Evolutionary conservation across 2,888 invertebrate genomes (phyloP).

Genomic region (Eupeodes luniger): DNA sequence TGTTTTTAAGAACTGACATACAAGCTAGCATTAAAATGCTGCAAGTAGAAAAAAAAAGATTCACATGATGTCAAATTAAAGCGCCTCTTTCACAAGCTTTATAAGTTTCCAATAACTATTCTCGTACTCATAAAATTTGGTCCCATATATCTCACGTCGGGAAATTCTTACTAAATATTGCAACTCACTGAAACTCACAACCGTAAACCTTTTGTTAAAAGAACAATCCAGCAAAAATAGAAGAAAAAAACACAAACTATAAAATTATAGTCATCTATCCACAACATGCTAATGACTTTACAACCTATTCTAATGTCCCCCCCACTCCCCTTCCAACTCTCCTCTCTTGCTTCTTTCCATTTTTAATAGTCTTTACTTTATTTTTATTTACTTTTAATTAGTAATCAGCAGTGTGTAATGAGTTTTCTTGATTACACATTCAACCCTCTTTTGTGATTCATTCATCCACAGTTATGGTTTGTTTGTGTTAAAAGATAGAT

Average conservation of each 20-base stretch:
- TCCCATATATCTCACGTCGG: no score
- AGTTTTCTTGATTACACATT: constrained; percentile 53
- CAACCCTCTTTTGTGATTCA: constrained; percentile 7
- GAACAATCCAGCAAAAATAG: constrained; percentile 21
- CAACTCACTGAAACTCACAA: neutral
- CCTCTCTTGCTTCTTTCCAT: neutral
- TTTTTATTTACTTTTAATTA: constrained; percentile 75
- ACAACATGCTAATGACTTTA: constrained; percentile 51
- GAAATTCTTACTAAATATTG: no score
- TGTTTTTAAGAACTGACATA: no score
- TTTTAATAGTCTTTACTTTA: constrained; percentile 35
- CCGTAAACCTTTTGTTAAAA: constrained; percentile 1
- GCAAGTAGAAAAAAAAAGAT: no score
- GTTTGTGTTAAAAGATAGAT: neutral
- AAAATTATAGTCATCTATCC: constrained; percentile 20
- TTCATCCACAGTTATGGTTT: constrained; percentile 21
- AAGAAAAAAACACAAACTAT: neutral
- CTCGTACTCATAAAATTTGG: no score
- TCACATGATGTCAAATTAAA: no score
- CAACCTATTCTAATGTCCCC: constrained; percentile 27
- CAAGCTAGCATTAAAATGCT: no score
- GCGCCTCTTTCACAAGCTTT: no score
- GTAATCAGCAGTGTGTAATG: constrained; percentile 67
- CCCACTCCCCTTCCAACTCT: no score
- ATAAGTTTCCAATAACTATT: no score